Conservation (phyloP, 2,888 invertebrate species). For the Suillia variegata region DNA sequence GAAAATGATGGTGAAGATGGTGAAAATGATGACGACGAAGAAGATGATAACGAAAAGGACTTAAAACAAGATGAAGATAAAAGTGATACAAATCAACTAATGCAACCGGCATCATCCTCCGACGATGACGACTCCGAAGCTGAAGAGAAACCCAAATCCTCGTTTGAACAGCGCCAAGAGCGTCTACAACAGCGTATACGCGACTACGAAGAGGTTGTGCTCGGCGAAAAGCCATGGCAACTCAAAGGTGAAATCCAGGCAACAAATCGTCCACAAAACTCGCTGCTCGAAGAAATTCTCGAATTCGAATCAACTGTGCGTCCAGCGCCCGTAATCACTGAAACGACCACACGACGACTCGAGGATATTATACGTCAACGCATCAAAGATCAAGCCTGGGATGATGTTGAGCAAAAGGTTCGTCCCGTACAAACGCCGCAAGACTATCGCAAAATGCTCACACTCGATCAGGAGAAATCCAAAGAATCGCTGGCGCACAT, state of each 20-base stretch:
- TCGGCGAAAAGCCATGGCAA: slow-evolving; percentile 92
- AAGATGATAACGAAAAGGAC: slow-evolving; percentile 30
- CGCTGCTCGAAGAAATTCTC: slow-evolving; percentile 87
- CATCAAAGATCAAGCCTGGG: slow-evolving; percentile 92
- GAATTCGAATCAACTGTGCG: slow-evolving; percentile 85
- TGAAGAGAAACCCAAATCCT: slow-evolving; percentile 63
- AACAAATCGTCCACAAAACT: slow-evolving; percentile 83
- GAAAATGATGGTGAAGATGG: slow-evolving; percentile 36
- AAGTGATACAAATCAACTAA: not conserved
- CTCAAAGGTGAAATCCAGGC: slow-evolving; percentile 88
- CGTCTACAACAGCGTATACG: slow-evolving; percentile 72
- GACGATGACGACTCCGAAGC: slow-evolving; percentile 28
- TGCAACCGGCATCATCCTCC: slow-evolving; percentile 15
- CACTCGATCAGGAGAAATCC: slow-evolving; percentile 92
- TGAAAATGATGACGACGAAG: slow-evolving; percentile 37
- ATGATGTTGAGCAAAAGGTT: slow-evolving; percentile 87
- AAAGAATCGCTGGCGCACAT: slow-evolving; percentile 91
- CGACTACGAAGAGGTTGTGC: slow-evolving; percentile 72
- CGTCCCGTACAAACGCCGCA: slow-evolving; percentile 82
- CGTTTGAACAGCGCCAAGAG: slow-evolving; percentile 77
- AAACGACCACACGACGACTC: slow-evolving; percentile 82
- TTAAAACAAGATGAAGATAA: slow-evolving; percentile 28
- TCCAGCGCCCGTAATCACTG: slow-evolving; percentile 90
- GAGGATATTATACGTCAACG: slow-evolving; percentile 91
- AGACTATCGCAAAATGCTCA: slow-evolving; percentile 84